These are phyloP conservation scores for Mus caroli DNA, from an alignment of 2,797 vertebrate genomes.

Conservation along the genomic window DNA sequence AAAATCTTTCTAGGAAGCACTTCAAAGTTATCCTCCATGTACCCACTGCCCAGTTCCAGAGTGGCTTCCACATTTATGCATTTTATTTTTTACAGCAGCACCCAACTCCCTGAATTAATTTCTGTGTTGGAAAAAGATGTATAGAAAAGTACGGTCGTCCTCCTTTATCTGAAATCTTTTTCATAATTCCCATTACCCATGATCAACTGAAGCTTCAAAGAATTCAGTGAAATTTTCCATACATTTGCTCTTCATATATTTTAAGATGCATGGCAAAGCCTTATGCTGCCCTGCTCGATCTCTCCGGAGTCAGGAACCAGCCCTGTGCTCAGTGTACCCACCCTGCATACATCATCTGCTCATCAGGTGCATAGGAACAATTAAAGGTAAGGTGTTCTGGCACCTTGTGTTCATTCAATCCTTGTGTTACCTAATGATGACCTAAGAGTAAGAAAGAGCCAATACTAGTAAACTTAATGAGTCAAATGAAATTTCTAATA, in stretches of 20 bases:
- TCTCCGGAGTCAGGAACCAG: neutral
- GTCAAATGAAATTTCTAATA: neutral
- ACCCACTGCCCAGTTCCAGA: neutral
- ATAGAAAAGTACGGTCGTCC: neutral
- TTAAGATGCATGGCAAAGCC: neutral
- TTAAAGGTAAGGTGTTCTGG: neutral
- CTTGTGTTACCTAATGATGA: neutral
- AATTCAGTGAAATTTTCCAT: neutral
- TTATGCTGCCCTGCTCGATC: neutral
- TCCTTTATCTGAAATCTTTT: neutral
- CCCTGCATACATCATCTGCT: rapidly evolving
- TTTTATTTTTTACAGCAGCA: neutral
- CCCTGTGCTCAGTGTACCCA: neutral
- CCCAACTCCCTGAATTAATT: neutral
- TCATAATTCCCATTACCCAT: neutral
- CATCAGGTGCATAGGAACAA: neutral
- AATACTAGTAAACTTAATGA: neutral
- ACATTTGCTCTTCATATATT: neutral
- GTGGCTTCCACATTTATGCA: neutral
- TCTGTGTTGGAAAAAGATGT: neutral
- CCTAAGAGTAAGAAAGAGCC: neutral
- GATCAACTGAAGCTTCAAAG: neutral
- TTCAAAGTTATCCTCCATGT: neutral
- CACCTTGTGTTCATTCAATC: neutral
- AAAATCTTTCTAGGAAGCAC: neutral